These are phyloP conservation scores for Sebastes fasciatus DNA, from an alignment of 2,113 vertebrate genomes.

Conservation along the genomic window DNA sequence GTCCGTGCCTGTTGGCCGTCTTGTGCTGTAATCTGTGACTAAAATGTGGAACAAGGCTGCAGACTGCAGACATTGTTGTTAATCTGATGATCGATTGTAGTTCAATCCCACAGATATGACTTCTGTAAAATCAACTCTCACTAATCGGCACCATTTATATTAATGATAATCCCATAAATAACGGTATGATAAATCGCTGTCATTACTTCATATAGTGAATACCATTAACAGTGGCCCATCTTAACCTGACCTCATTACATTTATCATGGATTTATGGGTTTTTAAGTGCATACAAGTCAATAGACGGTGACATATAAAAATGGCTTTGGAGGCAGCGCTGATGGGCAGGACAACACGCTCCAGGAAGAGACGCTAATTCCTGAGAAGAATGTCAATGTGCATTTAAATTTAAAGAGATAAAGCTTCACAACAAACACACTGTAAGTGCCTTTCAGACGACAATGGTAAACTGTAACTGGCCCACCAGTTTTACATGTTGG, in stretches of 20 bases:
- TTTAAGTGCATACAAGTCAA: slow-evolving; percentile 44
- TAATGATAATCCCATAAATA: slow-evolving; percentile 59
- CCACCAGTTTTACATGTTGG: background rate
- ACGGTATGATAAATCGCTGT: slow-evolving; percentile 31
- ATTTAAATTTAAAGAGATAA: slow-evolving; percentile 22
- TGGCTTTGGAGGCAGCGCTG: slow-evolving; percentile 28
- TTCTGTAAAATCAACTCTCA: slow-evolving; percentile 30
- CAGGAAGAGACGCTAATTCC: background rate
- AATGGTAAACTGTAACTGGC: background rate
- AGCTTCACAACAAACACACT: slow-evolving; percentile 10
- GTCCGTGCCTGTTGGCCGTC: slow-evolving; percentile 18
- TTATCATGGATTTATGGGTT: slow-evolving; percentile 63
- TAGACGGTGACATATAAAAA: slow-evolving; percentile 57
- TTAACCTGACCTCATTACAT: slow-evolving; percentile 70
- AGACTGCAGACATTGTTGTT: slow-evolving; percentile 18
- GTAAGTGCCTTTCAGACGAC: background rate
- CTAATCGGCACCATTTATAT: slow-evolving; percentile 57
- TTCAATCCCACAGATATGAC: slow-evolving; percentile 6
- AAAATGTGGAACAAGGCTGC: slow-evolving; percentile 12
- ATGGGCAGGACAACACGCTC: background rate
- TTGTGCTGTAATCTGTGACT: slow-evolving; percentile 9
- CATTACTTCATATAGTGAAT: slow-evolving; percentile 26
- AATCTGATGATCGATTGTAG: slow-evolving; percentile 43
- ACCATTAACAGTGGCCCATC: slow-evolving; percentile 41
- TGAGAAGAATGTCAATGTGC: slow-evolving; percentile 27